These are phyloP conservation scores for Poecilia wingei DNA, from an alignment of 2,797 vertebrate genomes.

Conservation along the genomic window DNA sequence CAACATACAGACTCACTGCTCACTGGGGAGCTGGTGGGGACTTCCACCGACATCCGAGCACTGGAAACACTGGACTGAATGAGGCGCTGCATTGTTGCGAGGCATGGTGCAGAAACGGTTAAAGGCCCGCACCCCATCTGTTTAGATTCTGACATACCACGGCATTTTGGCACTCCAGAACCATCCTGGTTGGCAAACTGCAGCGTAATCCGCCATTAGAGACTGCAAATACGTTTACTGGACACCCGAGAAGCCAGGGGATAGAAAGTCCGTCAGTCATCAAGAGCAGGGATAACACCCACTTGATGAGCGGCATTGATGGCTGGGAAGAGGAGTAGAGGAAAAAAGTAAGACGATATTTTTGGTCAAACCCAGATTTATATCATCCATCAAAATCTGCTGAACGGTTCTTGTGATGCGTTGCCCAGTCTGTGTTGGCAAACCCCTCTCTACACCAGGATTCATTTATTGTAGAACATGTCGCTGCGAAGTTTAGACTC, in stretches of 20 bases:
- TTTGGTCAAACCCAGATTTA: constrained; percentile 41
- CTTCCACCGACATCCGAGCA: constrained; percentile 70
- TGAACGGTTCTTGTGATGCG: constrained; percentile 40
- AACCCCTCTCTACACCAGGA: constrained; percentile 15
- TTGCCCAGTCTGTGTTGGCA: constrained; percentile 50
- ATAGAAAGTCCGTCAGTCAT: constrained; percentile 11
- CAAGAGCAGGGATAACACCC: constrained; percentile 3
- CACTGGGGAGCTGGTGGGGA: constrained; percentile 50
- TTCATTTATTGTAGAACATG: constrained; percentile 25
- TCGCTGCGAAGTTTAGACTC: constrained; percentile 15
- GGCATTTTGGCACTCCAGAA: constrained; percentile 9
- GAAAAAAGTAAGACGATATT: constrained; percentile 26
- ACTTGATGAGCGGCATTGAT: background rate
- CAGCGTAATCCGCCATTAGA: constrained; percentile 10
- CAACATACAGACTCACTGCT: constrained; percentile 11
- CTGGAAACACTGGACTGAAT: constrained; percentile 36
- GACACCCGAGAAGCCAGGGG: constrained; percentile 16
- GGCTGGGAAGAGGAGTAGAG: constrained; percentile 9
- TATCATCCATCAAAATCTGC: constrained; percentile 37
- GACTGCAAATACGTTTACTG: constrained; percentile 14
- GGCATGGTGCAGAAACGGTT: constrained; percentile 26
- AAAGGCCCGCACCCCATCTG: constrained; percentile 29
- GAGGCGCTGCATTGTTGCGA: constrained; percentile 50
- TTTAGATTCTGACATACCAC: constrained; percentile 4
- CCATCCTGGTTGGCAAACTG: constrained; percentile 5